phyloP scores from a whole-genome alignment of 2,797 vertebrate species.

The Sebastes matsubarae region DNA sequence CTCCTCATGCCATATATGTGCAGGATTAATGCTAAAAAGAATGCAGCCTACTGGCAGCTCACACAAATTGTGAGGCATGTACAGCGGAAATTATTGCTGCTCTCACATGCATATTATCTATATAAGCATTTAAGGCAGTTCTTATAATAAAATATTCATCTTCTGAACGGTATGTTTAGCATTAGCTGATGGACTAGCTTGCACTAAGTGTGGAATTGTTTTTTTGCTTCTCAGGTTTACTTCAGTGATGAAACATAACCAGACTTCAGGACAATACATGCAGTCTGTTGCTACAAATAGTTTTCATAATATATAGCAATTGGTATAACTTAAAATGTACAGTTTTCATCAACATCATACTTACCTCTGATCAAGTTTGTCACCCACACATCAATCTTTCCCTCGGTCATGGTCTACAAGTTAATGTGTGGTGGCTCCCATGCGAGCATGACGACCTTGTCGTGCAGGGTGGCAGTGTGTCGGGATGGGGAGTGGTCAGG shows the following conservation, averaged over 20 bases:
- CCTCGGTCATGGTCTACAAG: slow-evolving; percentile 23
- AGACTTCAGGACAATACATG: neutral
- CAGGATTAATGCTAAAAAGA: slow-evolving; percentile 20
- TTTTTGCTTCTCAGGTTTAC: slow-evolving; percentile 23
- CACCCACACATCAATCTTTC: slow-evolving; percentile 28
- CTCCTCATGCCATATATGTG: slow-evolving; percentile 11
- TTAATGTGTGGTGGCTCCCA: slow-evolving; percentile 29
- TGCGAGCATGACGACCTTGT: slow-evolving; percentile 53
- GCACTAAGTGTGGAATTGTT: neutral
- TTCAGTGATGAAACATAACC: neutral
- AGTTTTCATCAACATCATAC: slow-evolving; percentile 27
- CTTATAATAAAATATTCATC: slow-evolving; percentile 5
- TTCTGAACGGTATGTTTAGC: neutral
- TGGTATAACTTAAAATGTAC: slow-evolving; percentile 24
- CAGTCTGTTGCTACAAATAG: slow-evolving; percentile 9
- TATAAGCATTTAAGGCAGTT: neutral
- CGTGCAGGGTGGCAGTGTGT: slow-evolving; percentile 69
- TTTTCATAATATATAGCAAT: slow-evolving; percentile 12
- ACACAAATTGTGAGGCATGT: neutral
- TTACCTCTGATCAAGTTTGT: slow-evolving; percentile 45
- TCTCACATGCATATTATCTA: neutral
- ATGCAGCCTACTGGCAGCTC: neutral
- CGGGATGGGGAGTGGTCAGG: slow-evolving; percentile 76
- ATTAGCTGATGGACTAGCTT: slow-evolving; percentile 17
- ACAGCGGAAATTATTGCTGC: neutral